Evolutionary conservation across 2,797 vertebrate genomes (phyloP), one percentile per base, ranked within the genome.

Genomic region (Stomatorhinus walkeri): DNA sequence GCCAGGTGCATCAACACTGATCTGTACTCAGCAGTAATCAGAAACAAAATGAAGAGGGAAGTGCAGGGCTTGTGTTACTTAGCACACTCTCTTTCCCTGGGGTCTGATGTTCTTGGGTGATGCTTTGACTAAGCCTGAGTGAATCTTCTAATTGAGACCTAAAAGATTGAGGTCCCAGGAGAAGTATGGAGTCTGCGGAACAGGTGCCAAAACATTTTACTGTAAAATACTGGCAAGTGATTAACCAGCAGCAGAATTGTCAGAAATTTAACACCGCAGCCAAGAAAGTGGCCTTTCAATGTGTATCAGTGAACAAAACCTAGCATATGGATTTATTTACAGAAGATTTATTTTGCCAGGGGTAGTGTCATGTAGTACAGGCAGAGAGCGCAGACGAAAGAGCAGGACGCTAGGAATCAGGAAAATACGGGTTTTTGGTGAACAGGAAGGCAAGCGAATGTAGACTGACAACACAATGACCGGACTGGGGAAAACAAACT

Each of bases 101-200:
- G 89, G 93, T 89, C 91, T 52, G 10, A 32, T 40, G 88, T 81
- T 90, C 85, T 49, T 90, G 4, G 88, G 91, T 90, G 90, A 89
- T 89, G 91, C 56, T 87, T 91, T 90, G 88, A 87, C 90, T 90
- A 87, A 91, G 85, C 88, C 85, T 89, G 59, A 46, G 88, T 88
- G 88, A 93, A 91, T 46, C 36, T 52, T 24, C 90, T 94, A 94
- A 93, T 94, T 93, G 91, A 94, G 92, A 91, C 90, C 90, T 92
- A 90, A 68, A 91, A 92, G 90, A 92, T 49, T 87, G 85, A 79
- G 46, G 54, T 87, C 88, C 85, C 49, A 16, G 81, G 72, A 61
- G 89, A 90, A 91, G 88, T 51, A 76, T 51, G 89, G 64, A 89
- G 91, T 91, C 56, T 88, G 87, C 90, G 83, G 32, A 51, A 83